Conservation (phyloP, 2,888 invertebrate species). For the Drosophila melanosoma region DNA sequence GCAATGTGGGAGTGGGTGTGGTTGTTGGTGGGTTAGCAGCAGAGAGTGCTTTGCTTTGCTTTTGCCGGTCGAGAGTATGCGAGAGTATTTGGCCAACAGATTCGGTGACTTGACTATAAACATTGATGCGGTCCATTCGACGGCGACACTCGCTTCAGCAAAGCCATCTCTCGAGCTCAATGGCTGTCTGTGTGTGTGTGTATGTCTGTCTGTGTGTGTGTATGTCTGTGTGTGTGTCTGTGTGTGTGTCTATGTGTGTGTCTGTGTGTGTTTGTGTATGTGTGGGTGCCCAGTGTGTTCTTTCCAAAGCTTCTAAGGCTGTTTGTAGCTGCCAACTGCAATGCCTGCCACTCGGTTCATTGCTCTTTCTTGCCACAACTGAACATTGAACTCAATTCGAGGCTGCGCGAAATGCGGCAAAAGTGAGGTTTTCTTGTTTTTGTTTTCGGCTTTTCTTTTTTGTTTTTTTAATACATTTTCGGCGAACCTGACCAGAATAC, state of each 20-base stretch:
- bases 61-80: constrained; percentile 14
- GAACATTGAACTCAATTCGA: constrained; percentile 61
- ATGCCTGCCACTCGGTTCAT: constrained; percentile 48
- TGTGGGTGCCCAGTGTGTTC: constrained; percentile 20
- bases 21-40: too few species aligned
- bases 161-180: constrained; percentile 19
- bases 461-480: neutral
- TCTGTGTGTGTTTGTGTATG: constrained; percentile 2
- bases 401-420: constrained; percentile 50
- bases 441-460: neutral
- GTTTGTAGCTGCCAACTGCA: constrained; percentile 26
- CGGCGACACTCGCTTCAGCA: constrained; percentile 42
- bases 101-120: constrained; percentile 56
- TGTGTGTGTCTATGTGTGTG: neutral
- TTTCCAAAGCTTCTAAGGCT: constrained; percentile 9
- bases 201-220: neutral
- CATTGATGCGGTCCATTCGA: constrained; percentile 53
- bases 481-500: constrained; percentile 24
- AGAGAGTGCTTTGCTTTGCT: constrained; percentile 11
- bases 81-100: constrained; percentile 42
- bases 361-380: constrained; percentile 47
- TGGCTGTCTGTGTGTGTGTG: neutral
- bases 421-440: constrained; percentile 22
- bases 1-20: neutral
- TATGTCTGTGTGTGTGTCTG: constrained; percentile 9